Conservation (phyloP, 2,888 invertebrate species). For the Erebia palarica region DNA sequence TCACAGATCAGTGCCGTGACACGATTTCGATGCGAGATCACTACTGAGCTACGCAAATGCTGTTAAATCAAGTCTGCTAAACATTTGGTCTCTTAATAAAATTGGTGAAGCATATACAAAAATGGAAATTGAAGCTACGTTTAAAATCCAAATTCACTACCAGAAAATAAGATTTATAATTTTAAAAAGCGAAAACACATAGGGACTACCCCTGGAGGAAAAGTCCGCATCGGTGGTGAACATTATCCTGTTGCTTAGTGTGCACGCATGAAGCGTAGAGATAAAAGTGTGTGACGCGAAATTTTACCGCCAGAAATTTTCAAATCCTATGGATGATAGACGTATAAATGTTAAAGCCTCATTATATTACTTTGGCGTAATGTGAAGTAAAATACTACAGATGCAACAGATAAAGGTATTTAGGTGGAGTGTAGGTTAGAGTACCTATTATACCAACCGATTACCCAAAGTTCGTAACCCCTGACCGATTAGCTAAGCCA, state of each 20-base stretch:
- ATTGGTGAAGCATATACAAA: too few relatives aligned
- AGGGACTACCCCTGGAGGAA: too few relatives aligned
- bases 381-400: conserved; percentile 14
- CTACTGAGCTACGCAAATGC: conserved; percentile 68
- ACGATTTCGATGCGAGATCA: conserved; percentile 60
- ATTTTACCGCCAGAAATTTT: too few relatives aligned
- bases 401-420: background rate
- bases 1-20: conserved; percentile 68
- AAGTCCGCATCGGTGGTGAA: too few relatives aligned
- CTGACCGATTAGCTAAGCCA: conserved; percentile 62
- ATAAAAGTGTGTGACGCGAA: too few relatives aligned
- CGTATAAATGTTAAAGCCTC: background rate
- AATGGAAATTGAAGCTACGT: too few relatives aligned
- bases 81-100: conserved; percentile 16
- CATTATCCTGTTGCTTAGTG: too few relatives aligned
- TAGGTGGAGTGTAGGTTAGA: background rate
- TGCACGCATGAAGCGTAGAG: too few relatives aligned
- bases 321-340: too few relatives aligned
- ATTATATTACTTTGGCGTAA: background rate
- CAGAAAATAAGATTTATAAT: too few relatives aligned
- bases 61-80: conserved; percentile 53
- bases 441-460: conserved; percentile 22
- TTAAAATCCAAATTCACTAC: too few relatives aligned
- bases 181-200: too few relatives aligned
- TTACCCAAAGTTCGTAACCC: conserved; percentile 49